phyloP scores from a whole-genome alignment of 1,140 invertebrate genomes.

The Sitophilus oryzae region DNA sequence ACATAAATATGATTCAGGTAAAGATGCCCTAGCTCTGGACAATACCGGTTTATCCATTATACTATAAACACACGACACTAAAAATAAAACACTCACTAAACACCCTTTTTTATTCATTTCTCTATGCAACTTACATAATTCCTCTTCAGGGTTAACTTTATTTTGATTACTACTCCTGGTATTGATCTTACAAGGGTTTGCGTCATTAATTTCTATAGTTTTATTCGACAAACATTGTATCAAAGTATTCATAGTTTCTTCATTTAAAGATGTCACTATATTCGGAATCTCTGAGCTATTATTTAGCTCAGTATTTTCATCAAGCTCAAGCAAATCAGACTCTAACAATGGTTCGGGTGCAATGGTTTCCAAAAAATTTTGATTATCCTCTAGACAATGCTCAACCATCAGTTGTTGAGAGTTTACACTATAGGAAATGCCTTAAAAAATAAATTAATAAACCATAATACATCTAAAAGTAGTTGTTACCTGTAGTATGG shows the following conservation, averaged over 20 bases:
- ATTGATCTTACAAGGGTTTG: slow-evolving; percentile 20
- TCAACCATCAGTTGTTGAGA: slow-evolving; percentile 38
- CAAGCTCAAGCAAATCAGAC: slow-evolving; percentile 34
- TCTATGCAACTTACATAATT: slow-evolving; percentile 31
- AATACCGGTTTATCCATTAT: slow-evolving; percentile 69
- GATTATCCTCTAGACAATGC: slow-evolving; percentile 37
- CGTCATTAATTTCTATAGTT: slow-evolving; percentile 2
- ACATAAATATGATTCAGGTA: slow-evolving; percentile 60
- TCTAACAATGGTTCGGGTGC: slow-evolving; percentile 35
- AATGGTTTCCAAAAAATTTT: slow-evolving; percentile 35
- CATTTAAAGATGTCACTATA: slow-evolving; percentile 13
- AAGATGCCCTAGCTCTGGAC: slow-evolving; percentile 64
- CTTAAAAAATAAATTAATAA: slow-evolving; percentile 16
- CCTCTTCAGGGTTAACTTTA: slow-evolving; percentile 30
- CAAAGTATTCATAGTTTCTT: slow-evolving; percentile 25
- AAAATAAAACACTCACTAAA: slow-evolving; percentile 13
- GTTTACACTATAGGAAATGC: slow-evolving; percentile 39
- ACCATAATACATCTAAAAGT: neutral
- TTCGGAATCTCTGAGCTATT: slow-evolving; percentile 10
- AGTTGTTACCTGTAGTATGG: slow-evolving; percentile 35
- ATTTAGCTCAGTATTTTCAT: slow-evolving; percentile 36
- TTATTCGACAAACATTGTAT: slow-evolving; percentile 22
- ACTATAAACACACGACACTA: slow-evolving; percentile 51
- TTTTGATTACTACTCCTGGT: slow-evolving; percentile 19
- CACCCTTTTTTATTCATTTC: slow-evolving; percentile 4